phyloP scores from a whole-genome alignment of 2,888 invertebrate genomes.

The Tipula unca region DNA sequence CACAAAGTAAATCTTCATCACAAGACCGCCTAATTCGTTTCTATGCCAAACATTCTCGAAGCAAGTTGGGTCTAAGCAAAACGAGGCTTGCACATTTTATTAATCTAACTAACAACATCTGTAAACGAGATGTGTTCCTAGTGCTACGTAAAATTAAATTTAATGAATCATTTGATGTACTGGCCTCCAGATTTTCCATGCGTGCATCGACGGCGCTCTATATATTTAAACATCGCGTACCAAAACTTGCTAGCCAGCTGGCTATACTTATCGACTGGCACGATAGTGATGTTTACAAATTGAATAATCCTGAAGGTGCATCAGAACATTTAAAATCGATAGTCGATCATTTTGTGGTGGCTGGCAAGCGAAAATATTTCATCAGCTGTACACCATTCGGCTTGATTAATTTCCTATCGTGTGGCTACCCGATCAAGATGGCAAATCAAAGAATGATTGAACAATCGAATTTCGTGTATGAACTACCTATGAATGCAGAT shows the following conservation, averaged over 20 bases:
- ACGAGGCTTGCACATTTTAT: neutral
- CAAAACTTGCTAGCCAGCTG: neutral
- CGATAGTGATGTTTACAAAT: neutral
- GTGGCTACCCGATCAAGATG: neutral
- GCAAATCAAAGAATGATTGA: neutral
- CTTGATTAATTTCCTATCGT: neutral
- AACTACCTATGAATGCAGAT: neutral
- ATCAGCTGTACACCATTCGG: neutral
- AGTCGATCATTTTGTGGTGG: neutral
- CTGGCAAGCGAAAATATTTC: neutral
- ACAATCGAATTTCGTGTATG: neutral
- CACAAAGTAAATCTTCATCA: neutral
- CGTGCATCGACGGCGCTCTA: neutral
- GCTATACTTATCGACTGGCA: neutral
- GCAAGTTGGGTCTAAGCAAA: neutral
- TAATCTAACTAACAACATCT: neutral
- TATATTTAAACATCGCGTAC: neutral
- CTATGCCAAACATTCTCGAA: neutral
- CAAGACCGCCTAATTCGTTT: neutral
- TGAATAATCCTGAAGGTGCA: neutral
- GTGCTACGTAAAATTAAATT: neutral
- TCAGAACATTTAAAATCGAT: neutral
- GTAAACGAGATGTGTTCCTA: neutral
- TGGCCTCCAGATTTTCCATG: neutral
- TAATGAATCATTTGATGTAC: neutral